Evolutionary conservation across 2,888 invertebrate species (phyloP).

Genomic region (Melitaea athalia): DNA sequence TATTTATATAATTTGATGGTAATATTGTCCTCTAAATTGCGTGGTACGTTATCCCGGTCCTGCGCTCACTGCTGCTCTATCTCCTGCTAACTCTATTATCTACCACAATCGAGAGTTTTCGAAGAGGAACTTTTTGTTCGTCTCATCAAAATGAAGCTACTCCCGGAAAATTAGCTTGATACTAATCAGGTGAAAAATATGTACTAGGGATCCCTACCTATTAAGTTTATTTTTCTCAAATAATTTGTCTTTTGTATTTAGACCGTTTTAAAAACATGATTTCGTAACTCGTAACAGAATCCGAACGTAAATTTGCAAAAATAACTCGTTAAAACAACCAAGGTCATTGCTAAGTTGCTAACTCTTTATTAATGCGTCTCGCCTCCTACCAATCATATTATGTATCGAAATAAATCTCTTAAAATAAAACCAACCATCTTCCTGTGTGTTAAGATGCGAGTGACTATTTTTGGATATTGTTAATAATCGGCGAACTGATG

Average conservation of each 20-base stretch:
- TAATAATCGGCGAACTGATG: background rate
- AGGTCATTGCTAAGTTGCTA: constrained; percentile 26
- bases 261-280: constrained; percentile 16
- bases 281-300: constrained; percentile 22
- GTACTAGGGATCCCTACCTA: too few species aligned
- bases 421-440: constrained; percentile 8
- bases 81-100: too few species aligned
- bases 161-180: too few species aligned
- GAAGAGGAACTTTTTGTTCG: too few species aligned
- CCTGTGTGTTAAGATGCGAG: background rate
- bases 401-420: constrained; percentile 15
- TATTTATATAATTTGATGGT: too few species aligned
- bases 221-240: background rate
- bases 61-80: too few species aligned
- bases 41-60: too few species aligned
- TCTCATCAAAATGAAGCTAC: too few species aligned
- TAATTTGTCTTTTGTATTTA: constrained; percentile 7
- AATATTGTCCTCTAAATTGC: too few species aligned
- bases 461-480: background rate
- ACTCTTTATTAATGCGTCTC: constrained; percentile 15
- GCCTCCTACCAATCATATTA: constrained; percentile 12
- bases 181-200: too few species aligned
- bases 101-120: too few species aligned
- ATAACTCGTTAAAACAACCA: constrained; percentile 27
- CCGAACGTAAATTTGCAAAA: constrained; percentile 29